Base-by-base conservation (phyloP, 2,888 invertebrate species). In the Dicranocentrus wangi region DNA sequence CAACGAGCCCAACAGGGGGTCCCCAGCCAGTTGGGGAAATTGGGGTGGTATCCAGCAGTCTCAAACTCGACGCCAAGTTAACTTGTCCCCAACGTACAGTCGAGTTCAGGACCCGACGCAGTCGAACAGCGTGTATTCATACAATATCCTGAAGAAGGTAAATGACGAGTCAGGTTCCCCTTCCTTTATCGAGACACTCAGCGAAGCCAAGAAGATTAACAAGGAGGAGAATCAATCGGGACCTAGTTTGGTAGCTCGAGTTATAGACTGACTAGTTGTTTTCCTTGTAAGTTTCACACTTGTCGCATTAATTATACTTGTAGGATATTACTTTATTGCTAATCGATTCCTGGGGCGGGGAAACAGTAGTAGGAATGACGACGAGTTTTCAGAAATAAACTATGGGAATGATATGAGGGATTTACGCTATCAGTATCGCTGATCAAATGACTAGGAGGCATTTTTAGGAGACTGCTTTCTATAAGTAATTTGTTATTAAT, bases 211-310 rank as follows among this genome's bases (percentile, higher is more conserved):
- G 17, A 77, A 70, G 5, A 15, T 75, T 19, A 53, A 39, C n/a
- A 25, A 5, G 17, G 51, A 13, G n/a, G 51, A 47, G 1, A 69
- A 61, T 5, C 61, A 25, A 7, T 69, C 19, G 21, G 61, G 63
- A 2, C 58, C 77, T 3, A 77, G 70, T 55, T 70, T 77, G 27
- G 27, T 28, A n/a, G 25, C 51, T 7, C 47, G 63, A 25, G 23
- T 70, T 17, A 39, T 77, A 13, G 70, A 77, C 77, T 77, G 77
- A 77, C 77, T 77, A 77, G 70, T 70, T 63, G 23, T 77, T 10
- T 77, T 70, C 53, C 55, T 77, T 3, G 63, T 70, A 63, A 70
- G 76, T 13, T 76, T 76, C 51, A 68, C 51, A 23, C 5, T 69
- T 15, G 17, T 68, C 23, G 76, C 39, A 19, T 68, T 76, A 15